Evolutionary conservation across 2,888 invertebrate species (phyloP).

Genomic region (Autographa pulchrina): DNA sequence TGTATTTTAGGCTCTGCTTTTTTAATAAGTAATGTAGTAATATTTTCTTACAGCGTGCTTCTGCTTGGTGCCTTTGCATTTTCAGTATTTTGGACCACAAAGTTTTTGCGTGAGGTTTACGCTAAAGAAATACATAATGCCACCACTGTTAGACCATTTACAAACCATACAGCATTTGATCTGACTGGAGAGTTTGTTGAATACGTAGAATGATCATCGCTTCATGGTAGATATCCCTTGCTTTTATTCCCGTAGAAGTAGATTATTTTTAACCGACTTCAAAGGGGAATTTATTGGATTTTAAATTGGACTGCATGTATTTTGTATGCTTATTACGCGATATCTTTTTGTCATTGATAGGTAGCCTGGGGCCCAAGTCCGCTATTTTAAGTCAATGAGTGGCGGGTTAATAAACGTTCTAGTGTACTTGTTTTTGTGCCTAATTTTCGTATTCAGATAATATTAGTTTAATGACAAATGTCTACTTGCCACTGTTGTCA

Average conservation of each 20-base stretch:
- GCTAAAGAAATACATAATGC: slow-evolving; percentile 9
- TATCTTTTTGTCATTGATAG: too few relatives aligned
- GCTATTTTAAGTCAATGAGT: too few relatives aligned
- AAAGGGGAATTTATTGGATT: too few relatives aligned
- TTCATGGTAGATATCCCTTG: slow-evolving; percentile 34
- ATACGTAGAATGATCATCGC: slow-evolving; percentile 60
- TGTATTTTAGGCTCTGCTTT: neutral
- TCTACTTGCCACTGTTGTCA: too few relatives aligned
- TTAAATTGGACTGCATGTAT: too few relatives aligned
- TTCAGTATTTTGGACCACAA: slow-evolving; percentile 74
- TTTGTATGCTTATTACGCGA: too few relatives aligned
- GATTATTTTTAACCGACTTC: too few relatives aligned
- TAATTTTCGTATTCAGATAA: too few relatives aligned
- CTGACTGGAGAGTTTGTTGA: slow-evolving; percentile 58
- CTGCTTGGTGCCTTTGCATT: slow-evolving; percentile 72
- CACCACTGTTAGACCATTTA: slow-evolving; percentile 10
- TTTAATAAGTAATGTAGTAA: slow-evolving; percentile 6
- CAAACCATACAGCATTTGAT: neutral
- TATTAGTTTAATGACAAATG: too few relatives aligned
- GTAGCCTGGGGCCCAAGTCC: too few relatives aligned
- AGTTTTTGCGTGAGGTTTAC: slow-evolving; percentile 66
- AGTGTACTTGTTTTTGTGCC: too few relatives aligned
- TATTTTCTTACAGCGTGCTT: slow-evolving; percentile 66
- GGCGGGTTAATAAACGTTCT: too few relatives aligned
- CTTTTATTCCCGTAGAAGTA: neutral